Base-by-base conservation (phyloP, 2,113 vertebrate genomes). In the Halcyon senegalensis region DNA sequence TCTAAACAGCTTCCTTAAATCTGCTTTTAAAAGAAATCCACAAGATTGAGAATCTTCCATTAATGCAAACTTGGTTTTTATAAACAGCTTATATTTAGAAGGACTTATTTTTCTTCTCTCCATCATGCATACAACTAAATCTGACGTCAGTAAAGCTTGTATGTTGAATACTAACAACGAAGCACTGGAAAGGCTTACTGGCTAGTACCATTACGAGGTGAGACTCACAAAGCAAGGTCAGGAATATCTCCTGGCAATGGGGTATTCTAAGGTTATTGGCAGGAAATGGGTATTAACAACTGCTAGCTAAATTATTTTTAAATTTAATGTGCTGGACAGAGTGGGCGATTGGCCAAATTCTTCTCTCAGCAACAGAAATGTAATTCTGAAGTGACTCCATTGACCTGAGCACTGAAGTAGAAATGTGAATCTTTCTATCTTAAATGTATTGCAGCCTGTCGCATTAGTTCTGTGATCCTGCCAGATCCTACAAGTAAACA, bases 361-460 rank as follows among this genome's bases (percentile, higher is more conserved):
- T 94, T 80, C 90, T 86, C 79, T 74, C 50, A 53, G 79, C 33
- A 75, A 39, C 56, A 44, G 53, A 84, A 89, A 92, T 64, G 75
- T 68, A 94, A 93, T 88, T 94, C 79, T 93, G 64, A 92, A 91
- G 75, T 77, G 88, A 94, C 73, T 93, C 82, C 68, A 60, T 50
- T 95, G 92, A 95, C 93, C 94, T 73, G 69, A 93, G 88, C 84
- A 73, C 64, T 90, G 88, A 95, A 90, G 88, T 87, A 96, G 92
- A 96, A 95, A 96, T 33, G 62, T 64, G 80, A 73, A 81, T 87
- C 53, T 94, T 94, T 90, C 90, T 89, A n/a, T 84, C 69, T 75
- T 72, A 90, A 92, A 87, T 9, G 44, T 78, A 55, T 72, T 73
- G 90, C 80, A 96, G 88, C 35, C 83, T 93, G 60, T 68, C 6